Percentiles rank a stretch among this genome's conserved stretches.
Evolutionary conservation across 2,113 vertebrate genomes (phyloP).

Genomic region (Mystacornis crossleyi): DNA sequence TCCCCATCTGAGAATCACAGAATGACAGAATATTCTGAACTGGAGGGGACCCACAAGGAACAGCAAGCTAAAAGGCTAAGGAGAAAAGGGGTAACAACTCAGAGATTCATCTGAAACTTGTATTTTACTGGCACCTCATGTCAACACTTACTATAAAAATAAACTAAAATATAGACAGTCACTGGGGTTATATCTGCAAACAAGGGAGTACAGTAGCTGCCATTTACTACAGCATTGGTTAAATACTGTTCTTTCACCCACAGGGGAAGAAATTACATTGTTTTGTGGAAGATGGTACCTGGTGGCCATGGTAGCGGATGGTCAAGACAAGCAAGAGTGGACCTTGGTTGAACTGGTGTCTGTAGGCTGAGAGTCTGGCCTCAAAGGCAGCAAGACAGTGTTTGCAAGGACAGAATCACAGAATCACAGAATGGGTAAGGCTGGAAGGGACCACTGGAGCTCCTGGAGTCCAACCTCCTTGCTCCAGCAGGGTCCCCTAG

Average conservation of each 20-base stretch:
- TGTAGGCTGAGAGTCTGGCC: background rate
- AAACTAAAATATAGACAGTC: background rate
- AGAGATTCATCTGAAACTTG: background rate
- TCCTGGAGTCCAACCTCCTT: background rate
- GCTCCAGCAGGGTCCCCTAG: background rate
- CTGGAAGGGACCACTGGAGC: background rate
- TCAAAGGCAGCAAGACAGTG: background rate
- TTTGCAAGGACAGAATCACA: background rate
- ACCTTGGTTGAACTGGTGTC: rapidly evolving
- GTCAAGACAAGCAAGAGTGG: background rate
- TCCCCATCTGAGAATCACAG: background rate
- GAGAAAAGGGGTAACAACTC: background rate
- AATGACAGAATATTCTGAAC: background rate
- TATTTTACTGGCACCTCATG: background rate
- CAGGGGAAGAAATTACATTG: background rate
- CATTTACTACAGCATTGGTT: background rate
- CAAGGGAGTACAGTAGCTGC: background rate
- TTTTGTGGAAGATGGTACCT: background rate
- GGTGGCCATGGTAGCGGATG: background rate
- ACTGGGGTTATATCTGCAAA: background rate
- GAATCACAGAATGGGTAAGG: background rate
- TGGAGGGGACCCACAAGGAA: background rate
- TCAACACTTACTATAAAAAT: background rate
- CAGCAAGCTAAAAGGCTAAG: background rate
- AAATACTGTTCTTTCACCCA: background rate